Evolutionary conservation across 2,797 vertebrate species (phyloP).

Genomic region (Danio tinwini): DNA sequence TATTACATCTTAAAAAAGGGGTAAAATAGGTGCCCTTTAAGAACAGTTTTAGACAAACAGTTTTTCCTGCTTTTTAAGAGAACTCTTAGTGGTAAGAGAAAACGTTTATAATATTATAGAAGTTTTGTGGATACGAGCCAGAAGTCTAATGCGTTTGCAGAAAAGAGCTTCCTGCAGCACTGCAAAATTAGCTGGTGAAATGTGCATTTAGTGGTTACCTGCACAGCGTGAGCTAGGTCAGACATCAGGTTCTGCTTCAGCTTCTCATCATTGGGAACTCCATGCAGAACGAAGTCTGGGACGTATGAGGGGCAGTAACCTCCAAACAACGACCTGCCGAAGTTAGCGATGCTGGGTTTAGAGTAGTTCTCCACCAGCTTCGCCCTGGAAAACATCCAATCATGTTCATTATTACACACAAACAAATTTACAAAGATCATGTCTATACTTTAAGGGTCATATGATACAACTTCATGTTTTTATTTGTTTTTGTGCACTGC

Average conservation of each 20-base stretch:
- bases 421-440: too few species aligned
- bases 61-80: too few species aligned
- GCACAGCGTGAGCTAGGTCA: slow-evolving; percentile 94
- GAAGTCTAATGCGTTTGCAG: too few species aligned
- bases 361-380: slow-evolving; percentile 94
- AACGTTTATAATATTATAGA: too few species aligned
- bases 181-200: too few species aligned
- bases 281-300: slow-evolving; percentile 97
- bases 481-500: background rate
- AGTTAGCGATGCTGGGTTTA: slow-evolving; percentile 95
- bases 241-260: slow-evolving; percentile 89
- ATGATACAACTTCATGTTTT: background rate
- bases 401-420: background rate
- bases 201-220: slow-evolving; percentile 77
- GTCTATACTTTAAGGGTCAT: too few species aligned
- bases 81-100: too few species aligned
- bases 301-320: slow-evolving; percentile 97
- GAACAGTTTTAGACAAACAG: too few species aligned
- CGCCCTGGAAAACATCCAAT: slow-evolving; percentile 76
- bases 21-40: too few species aligned
- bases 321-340: slow-evolving; percentile 95
- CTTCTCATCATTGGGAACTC: slow-evolving; percentile 91
- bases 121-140: too few species aligned
- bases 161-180: too few species aligned
- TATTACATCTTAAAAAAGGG: too few species aligned